Percentiles rank a stretch among this genome's conserved stretches.
Evolutionary conservation across 2,797 vertebrate genomes (phyloP).

Genomic region (Enteromius unitaeniatus): DNA sequence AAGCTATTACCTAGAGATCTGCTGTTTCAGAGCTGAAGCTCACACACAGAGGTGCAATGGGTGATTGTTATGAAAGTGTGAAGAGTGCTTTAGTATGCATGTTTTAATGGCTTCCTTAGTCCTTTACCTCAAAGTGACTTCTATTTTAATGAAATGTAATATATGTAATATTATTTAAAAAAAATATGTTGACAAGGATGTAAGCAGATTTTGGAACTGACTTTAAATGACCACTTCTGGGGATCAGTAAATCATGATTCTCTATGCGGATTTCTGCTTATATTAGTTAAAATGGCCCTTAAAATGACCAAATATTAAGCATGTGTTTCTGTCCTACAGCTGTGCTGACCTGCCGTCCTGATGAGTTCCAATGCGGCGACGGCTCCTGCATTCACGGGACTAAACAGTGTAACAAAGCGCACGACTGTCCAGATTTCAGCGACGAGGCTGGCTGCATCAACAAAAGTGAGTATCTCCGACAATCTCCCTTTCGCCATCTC

Average conservation of each 20-base stretch:
- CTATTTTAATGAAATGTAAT: not conserved
- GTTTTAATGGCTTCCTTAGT: not conserved
- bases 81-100: slow-evolving; percentile 13
- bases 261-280: not conserved
- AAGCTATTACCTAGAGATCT: not conserved
- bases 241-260: not conserved
- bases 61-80: not conserved
- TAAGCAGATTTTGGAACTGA: not conserved
- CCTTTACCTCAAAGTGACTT: not conserved
- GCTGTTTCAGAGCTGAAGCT: not conserved
- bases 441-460: slow-evolving; percentile 93
- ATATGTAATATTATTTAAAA: not conserved
- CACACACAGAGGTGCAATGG: not conserved
- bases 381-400: slow-evolving; percentile 91
- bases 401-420: slow-evolving; percentile 91
- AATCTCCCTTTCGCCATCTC: not conserved
- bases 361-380: slow-evolving; percentile 94
- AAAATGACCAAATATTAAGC: not conserved
- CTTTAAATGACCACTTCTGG: not conserved
- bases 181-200: not conserved
- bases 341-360: slow-evolving; percentile 87
- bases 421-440: slow-evolving; percentile 91
- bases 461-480: slow-evolving; percentile 52
- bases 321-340: slow-evolving; percentile 68
- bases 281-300: not conserved